Conservation (phyloP, 2,888 invertebrate species). For the Panopea generosa region DNA sequence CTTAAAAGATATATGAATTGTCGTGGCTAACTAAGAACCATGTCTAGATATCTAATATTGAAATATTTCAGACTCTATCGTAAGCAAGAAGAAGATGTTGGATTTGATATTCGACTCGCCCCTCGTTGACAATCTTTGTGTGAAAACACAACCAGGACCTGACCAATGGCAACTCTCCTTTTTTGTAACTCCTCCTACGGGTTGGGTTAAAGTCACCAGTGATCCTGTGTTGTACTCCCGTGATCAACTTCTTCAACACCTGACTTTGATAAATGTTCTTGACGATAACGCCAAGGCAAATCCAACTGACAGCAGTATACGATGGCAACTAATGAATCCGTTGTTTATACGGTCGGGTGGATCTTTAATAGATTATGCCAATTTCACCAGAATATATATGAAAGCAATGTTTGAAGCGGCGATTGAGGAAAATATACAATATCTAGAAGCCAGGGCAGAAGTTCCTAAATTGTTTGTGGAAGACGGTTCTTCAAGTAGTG, state of each 20-base stretch:
- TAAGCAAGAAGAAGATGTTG: conserved; percentile 39
- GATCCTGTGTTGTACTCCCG: conserved; percentile 23
- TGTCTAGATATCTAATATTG: too few relatives aligned
- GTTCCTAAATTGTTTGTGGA: conserved; percentile 32
- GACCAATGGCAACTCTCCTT: conserved; percentile 40
- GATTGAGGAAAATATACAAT: conserved; percentile 54
- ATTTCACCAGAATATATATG: conserved; percentile 31
- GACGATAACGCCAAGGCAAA: conserved; percentile 19
- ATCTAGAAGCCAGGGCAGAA: conserved; percentile 48
- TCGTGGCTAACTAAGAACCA: too few relatives aligned
- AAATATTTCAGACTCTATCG: conserved; percentile 48
- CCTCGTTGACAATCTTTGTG: conserved; percentile 34
- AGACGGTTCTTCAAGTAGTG: conserved; percentile 28
- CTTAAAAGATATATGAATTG: too few relatives aligned
- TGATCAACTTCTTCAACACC: conserved; percentile 30
- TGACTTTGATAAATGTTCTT: conserved; percentile 38
- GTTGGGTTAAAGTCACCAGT: conserved; percentile 40
- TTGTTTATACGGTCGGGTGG: conserved; percentile 41
- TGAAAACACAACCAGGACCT: conserved; percentile 25
- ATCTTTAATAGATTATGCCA: conserved; percentile 32
- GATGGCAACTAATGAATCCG: conserved; percentile 21
- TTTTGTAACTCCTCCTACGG: conserved; percentile 42
- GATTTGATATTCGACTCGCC: conserved; percentile 36
- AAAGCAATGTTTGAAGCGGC: conserved; percentile 49
- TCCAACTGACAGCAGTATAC: too few relatives aligned